Conservation (phyloP, 1,140 invertebrate species). For the Bombus fervidus region DNA sequence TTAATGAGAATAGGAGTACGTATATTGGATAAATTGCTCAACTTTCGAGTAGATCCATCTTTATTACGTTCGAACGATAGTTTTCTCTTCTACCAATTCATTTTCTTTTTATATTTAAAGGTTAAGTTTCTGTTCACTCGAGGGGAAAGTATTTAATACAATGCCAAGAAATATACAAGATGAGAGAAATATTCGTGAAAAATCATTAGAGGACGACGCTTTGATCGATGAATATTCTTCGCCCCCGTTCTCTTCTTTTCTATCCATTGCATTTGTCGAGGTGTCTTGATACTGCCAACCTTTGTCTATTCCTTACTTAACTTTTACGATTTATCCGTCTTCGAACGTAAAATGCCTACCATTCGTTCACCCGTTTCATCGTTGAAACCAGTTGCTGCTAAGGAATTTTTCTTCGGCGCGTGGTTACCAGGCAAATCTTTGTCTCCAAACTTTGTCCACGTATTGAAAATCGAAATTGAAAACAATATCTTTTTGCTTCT, state of each 20-base stretch:
- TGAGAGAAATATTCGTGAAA: neutral
- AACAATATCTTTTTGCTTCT: too few relatives aligned
- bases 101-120: neutral
- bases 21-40: constrained; percentile 45
- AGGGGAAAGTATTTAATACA: neutral
- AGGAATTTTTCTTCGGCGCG: neutral
- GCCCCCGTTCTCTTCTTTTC: neutral
- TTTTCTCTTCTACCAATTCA: too few relatives aligned
- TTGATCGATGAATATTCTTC: constrained; percentile 13
- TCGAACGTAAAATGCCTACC: neutral
- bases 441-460: too few relatives aligned
- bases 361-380: neutral
- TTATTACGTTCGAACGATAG: neutral
- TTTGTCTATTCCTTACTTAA: neutral
- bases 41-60: constrained; percentile 18
- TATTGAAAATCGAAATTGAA: neutral
- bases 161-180: neutral
- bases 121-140: neutral
- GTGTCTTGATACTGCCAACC: constrained; percentile 42
- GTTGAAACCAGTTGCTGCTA: neutral
- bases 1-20: constrained; percentile 18
- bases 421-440: too few relatives aligned
- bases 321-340: constrained; percentile 14
- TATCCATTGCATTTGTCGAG: constrained; percentile 11
- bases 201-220: constrained; percentile 18